Percentiles rank a stretch among this genome's conserved stretches.
phyloP scores from a whole-genome alignment of 2,113 vertebrate genomes.

The Proteles cristata region DNA sequence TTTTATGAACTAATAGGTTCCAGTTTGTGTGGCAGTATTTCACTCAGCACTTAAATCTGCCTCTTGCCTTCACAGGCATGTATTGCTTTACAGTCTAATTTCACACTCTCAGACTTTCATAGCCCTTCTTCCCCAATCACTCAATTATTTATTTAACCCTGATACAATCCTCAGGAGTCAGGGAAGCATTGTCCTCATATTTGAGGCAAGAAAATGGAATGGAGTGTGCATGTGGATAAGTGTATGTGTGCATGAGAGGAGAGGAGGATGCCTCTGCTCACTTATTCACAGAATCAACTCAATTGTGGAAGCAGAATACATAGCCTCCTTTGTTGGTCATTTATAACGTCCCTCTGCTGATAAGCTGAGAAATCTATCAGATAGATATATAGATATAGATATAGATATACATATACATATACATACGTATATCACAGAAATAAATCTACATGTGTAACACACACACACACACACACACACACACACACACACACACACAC shows the following conservation, averaged over 20 bases:
- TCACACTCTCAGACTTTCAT: neutral
- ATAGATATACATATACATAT: too few relatives aligned
- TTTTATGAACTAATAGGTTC: neutral
- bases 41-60: conserved; percentile 4
- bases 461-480: neutral
- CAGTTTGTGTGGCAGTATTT: neutral
- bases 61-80: neutral
- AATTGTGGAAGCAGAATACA: neutral
- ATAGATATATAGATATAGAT: neutral
- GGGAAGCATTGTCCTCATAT: neutral
- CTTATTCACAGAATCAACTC: neutral
- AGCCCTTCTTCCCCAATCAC: neutral
- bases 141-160: conserved; percentile 58
- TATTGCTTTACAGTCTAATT: conserved; percentile 21
- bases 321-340: neutral
- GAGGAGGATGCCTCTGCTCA: neutral
- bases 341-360: neutral
- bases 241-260: neutral
- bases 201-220: neutral
- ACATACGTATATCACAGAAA: too few relatives aligned
- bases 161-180: neutral
- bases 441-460: neutral
- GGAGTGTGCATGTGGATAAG: neutral
- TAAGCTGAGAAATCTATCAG: neutral
- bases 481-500: neutral